Conservation (phyloP, 2,113 vertebrate species). For the Hemiscyllium ocellatum region DNA sequence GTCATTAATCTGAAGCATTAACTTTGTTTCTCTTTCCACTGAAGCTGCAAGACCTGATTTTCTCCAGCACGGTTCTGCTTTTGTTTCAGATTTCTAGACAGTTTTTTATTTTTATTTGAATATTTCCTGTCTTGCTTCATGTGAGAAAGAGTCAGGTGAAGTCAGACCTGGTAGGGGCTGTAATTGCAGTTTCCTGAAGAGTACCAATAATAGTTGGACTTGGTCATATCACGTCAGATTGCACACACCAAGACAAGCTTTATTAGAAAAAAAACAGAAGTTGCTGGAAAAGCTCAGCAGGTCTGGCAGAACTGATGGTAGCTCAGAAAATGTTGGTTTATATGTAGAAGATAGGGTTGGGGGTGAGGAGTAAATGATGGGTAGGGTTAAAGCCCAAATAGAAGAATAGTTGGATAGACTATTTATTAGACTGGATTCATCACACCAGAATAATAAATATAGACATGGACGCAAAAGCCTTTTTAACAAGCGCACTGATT, state of each 20-base stretch:
- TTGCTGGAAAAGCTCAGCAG: too few relatives aligned
- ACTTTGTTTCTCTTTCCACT: background rate
- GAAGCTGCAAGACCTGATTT: background rate
- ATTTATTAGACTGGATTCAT: background rate
- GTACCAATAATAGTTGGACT: background rate
- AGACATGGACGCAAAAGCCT: background rate
- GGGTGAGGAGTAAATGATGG: too few relatives aligned
- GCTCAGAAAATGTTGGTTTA: too few relatives aligned
- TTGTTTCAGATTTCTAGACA: background rate
- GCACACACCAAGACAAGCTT: background rate
- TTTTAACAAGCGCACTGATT: background rate
- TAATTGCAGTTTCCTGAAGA: background rate
- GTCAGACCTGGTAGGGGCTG: background rate
- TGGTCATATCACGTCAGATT: background rate
- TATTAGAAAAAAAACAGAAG: background rate
- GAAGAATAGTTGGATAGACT: too few relatives aligned
- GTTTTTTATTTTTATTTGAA: too few relatives aligned
- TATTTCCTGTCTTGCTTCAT: background rate
- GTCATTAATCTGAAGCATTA: background rate
- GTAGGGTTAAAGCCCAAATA: too few relatives aligned
- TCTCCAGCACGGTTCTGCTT: background rate
- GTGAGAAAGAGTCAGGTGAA: background rate
- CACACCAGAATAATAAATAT: background rate
- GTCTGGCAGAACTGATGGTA: too few relatives aligned
- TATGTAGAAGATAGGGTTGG: too few relatives aligned